Evolutionary conservation across 2,888 invertebrate species (phyloP).

Genomic region (Himalopsyche japonica): DNA sequence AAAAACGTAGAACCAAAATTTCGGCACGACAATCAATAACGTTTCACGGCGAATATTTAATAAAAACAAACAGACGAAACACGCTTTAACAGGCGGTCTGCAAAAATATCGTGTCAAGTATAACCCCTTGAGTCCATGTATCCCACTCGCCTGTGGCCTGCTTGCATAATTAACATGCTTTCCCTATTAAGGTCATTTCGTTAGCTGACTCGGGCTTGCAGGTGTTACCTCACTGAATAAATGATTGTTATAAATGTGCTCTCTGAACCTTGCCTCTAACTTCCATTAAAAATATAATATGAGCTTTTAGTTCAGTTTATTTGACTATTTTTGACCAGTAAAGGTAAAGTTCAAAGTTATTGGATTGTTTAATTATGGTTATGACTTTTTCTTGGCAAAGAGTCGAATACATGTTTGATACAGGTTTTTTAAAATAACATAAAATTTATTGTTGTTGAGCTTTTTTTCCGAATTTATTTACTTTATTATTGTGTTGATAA

Average conservation of each 20-base stretch:
- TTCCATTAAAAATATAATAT: background rate
- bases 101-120: background rate
- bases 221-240: background rate
- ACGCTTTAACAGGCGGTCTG: background rate
- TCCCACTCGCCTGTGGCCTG: background rate
- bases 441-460: too few relatives aligned
- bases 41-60: background rate
- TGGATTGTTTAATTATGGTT: background rate
- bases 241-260: background rate
- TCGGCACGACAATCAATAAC: background rate
- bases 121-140: background rate
- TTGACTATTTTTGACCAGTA: background rate
- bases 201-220: background rate
- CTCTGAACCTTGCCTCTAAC: background rate
- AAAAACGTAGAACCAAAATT: too few relatives aligned
- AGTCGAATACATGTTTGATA: too few relatives aligned
- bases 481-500: too few relatives aligned
- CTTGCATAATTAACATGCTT: background rate
- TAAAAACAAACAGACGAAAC: background rate
- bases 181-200: background rate
- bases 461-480: too few relatives aligned
- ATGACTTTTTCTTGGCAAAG: too few relatives aligned
- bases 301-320: background rate
- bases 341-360: background rate
- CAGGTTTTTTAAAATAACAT: too few relatives aligned